Evolutionary conservation across 2,797 vertebrate genomes (phyloP).

Genomic region (Clarias fuscus): DNA sequence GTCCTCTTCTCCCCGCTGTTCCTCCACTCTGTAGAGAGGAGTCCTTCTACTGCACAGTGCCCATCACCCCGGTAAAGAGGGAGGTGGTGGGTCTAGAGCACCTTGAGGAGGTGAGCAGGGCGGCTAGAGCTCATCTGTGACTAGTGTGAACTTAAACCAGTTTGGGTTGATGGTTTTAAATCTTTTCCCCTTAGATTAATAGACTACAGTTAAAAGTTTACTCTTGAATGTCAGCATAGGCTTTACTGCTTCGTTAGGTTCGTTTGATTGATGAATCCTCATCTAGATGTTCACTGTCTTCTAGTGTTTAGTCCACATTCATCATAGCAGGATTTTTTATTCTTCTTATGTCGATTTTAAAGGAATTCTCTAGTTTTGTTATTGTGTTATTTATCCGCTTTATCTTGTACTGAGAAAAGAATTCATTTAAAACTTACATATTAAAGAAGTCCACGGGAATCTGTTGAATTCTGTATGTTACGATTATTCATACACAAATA

Average conservation of each 20-base stretch:
- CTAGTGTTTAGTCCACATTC: slow-evolving; percentile 31
- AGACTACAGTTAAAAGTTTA: background rate
- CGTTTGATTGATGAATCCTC: background rate
- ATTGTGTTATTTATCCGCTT: background rate
- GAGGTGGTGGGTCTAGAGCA: slow-evolving; percentile 85
- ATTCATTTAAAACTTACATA: background rate
- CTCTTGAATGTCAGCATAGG: background rate
- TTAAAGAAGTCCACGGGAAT: background rate
- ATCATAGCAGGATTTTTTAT: slow-evolving; percentile 8
- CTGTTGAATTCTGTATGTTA: background rate
- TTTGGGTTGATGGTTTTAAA: background rate
- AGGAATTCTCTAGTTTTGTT: background rate
- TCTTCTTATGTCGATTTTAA: background rate
- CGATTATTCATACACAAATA: background rate
- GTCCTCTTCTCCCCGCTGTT: slow-evolving; percentile 60
- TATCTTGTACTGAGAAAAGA: background rate
- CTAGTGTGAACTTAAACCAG: background rate
- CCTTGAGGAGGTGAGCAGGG: slow-evolving; percentile 86
- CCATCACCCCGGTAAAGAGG: slow-evolving; percentile 92
- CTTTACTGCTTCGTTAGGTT: background rate
- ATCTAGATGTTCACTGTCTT: slow-evolving; percentile 21
- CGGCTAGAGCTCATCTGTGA: slow-evolving; percentile 51
- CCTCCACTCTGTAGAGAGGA: slow-evolving; percentile 78
- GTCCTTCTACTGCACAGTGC: slow-evolving; percentile 90
- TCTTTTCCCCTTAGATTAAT: background rate